Base-by-base conservation (phyloP, 1,140 invertebrate species). In the Diorhabda carinulata region DNA sequence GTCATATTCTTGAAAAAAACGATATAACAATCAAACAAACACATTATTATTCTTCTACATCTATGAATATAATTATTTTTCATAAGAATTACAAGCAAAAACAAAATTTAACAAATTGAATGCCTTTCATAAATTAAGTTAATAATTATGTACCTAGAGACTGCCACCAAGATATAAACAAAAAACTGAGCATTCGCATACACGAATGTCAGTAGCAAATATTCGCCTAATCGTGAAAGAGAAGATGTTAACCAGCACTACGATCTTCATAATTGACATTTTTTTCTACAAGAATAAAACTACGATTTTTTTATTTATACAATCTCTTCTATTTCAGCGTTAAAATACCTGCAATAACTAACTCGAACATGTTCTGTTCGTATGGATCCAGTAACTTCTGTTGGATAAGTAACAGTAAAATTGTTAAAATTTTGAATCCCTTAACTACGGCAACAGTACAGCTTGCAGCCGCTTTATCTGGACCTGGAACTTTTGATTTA, bases 401-500 rank as follows among this genome's bases (percentile, higher is more conserved):
- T 62, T 81, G 80, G 80, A 63, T 80, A 47, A 72, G 76, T 42
- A 74, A 74, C 40, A 75, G 76, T 43, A 78, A 75, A 63, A 72
- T 70, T 4, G 69, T 76, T 10, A 74, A 64, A 70, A 72, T 66
- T 10, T 61, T 81, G 5, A 65, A 75, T 44, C 78, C 80, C 41
- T 71, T 79, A 42, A 74, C 73, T 10, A 78, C 80, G 3, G 73
- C 73, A 66, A 69, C 69, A 57, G 65, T 81, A 4, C 40, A 69
- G 45, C 63, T 81, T 6, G 69, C 76, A 70, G 71, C 78, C 47
- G 76, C 76, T 65, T 72, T 80, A 25, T 72, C 75, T 40, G 66
- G 68, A 58, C 76, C 79, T n/a, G 80, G 80, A 40, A 79, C 77
- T 9, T 81, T 79, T 66, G 76, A 81, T 72, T 74, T 81, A 70